phyloP scores from a whole-genome alignment of 1,140 invertebrate genomes.

The Propsilocerus akamusi region DNA sequence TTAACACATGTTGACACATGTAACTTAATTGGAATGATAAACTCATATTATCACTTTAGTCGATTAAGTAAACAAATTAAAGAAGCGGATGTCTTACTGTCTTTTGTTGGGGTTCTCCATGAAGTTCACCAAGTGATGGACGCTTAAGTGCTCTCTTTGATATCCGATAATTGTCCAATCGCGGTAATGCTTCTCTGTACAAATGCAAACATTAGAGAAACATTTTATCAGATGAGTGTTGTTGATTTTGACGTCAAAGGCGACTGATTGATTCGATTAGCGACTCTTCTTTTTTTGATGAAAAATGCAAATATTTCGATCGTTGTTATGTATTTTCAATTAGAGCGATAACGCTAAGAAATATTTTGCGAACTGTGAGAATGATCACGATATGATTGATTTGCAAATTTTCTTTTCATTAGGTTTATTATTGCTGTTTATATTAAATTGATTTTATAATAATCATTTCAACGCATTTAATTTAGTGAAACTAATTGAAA shows the following conservation, averaged over 20 bases:
- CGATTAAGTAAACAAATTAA: not conserved
- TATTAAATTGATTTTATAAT: no score
- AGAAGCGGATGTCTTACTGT: not conserved
- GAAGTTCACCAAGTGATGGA: constrained; percentile 51
- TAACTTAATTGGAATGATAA: no score
- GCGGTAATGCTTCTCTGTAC: constrained; percentile 58
- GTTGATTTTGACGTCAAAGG: not conserved
- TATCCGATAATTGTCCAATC: constrained; percentile 80
- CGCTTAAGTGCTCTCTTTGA: constrained; percentile 47
- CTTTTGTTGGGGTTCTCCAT: constrained; percentile 28
- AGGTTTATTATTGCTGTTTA: no score
- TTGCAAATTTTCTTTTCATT: no score
- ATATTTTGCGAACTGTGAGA: no score
- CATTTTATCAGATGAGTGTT: not conserved
- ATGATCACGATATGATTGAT: no score
- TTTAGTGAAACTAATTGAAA: no score
- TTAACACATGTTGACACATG: no score
- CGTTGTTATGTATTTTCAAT: not conserved
- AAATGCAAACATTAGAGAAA: not conserved
- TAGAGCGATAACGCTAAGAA: not conserved
- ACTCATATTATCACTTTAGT: no score
- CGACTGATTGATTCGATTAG: not conserved
- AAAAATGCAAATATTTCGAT: not conserved
- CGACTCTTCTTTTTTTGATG: not conserved
- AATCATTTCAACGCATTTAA: no score